These are phyloP conservation scores for Lophotis ruficrista DNA, from an alignment of 2,113 vertebrate species.

Conservation along the genomic window DNA sequence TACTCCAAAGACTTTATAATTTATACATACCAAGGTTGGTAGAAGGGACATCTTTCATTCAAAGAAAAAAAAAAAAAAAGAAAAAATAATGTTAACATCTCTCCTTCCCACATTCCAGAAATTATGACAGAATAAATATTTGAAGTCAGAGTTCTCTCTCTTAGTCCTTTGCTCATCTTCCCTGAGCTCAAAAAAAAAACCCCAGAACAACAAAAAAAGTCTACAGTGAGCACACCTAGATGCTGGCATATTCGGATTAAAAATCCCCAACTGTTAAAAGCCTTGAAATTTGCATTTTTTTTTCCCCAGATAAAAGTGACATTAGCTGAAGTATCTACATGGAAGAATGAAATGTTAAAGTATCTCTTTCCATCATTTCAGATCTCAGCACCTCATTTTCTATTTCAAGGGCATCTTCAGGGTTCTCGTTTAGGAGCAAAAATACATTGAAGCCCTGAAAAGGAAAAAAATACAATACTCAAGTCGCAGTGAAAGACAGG, in stretches of 20 bases:
- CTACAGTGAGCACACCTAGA: not conserved
- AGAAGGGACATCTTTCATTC: not conserved
- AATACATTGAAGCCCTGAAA: not conserved
- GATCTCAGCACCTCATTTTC: not conserved
- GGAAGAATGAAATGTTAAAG: not conserved
- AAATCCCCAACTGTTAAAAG: not conserved
- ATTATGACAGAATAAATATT: not conserved
- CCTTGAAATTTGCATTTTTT: not conserved
- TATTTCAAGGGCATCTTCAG: conserved; percentile 6
- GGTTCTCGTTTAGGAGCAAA: not conserved
- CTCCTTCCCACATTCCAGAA: not conserved
- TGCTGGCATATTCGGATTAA: not conserved
- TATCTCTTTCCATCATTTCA: not conserved
- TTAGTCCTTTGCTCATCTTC: not conserved
- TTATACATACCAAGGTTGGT: not conserved
- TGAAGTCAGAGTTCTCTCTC: not conserved
- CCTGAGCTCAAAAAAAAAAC: not conserved
- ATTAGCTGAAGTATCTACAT: not conserved
- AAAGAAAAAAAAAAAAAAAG: no score
- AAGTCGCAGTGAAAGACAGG: not conserved
- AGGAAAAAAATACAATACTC: not conserved
- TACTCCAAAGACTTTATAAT: not conserved
- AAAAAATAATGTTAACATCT: fast-evolving
- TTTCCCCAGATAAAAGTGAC: not conserved
- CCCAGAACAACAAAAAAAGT: not conserved